A percentile compares a stretch with the other conserved stretches of the same genome.
phyloP scores from a whole-genome alignment of 1,140 invertebrate species.

The Euura saliciscinereae region DNA sequence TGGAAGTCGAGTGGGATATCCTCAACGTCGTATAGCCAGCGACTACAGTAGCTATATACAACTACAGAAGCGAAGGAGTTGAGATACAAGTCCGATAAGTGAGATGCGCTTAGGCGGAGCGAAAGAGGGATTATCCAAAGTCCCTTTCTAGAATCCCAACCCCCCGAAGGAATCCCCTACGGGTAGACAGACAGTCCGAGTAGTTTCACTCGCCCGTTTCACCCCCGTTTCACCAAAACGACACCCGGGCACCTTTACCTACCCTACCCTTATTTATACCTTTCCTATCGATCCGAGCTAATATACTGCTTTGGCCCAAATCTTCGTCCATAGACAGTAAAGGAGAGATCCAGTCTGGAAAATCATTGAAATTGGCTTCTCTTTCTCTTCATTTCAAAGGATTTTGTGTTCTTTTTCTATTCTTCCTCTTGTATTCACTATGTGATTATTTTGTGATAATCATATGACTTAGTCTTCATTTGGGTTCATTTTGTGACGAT shows the following conservation, averaged over 20 bases:
- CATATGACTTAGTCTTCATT: too few relatives aligned
- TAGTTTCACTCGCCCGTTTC: background rate
- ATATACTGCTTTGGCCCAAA: background rate
- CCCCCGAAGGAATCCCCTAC: background rate
- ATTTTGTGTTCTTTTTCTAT: too few relatives aligned
- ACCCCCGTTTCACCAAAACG: background rate
- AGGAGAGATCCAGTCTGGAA: too few relatives aligned
- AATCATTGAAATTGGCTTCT: too few relatives aligned
- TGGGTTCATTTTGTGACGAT: too few relatives aligned
- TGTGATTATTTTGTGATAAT: too few relatives aligned
- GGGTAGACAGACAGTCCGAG: background rate
- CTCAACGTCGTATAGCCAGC: background rate
- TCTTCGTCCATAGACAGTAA: too few relatives aligned
- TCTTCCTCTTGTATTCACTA: too few relatives aligned
- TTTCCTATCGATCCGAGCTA: background rate
- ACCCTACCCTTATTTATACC: background rate
- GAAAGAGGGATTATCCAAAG: constrained; percentile 42
- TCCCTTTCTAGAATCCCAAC: constrained; percentile 28
- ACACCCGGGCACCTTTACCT: background rate
- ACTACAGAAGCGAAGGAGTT: constrained; percentile 7
- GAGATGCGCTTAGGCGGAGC: constrained; percentile 38
- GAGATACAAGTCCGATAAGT: constrained; percentile 45
- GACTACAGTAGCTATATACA: too few relatives aligned
- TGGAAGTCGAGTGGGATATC: background rate
- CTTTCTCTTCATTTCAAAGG: too few relatives aligned